Base-by-base conservation (phyloP, 35 echinoderm and acorn worm genomes). In the Heliocidaris tuberculata region DNA sequence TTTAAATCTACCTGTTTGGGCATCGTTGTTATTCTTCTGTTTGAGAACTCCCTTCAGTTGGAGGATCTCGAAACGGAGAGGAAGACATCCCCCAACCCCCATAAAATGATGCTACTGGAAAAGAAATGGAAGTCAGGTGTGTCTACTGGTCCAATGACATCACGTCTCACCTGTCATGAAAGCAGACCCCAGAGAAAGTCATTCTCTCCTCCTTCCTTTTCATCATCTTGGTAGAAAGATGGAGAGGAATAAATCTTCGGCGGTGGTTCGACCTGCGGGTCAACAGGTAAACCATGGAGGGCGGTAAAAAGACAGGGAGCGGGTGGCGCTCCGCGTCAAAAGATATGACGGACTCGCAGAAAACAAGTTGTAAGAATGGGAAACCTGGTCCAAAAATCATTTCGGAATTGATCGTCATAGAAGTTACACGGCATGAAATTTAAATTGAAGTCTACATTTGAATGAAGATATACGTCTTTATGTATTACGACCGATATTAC, bases 171-270 rank as follows among this genome's bases (percentile, higher is more conserved):
- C 91, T 93, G 91, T 48, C 91, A 93, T 48, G 5, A 17, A 93
- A 93, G 13, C 11, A 42, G 48, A 91, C 89, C 32, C 89, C 89
- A 91, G 32, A 93, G 50, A 59, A 93, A 93, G 48, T 93, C 47
- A 93, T 93, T 93, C 48, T 59, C 48, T 59, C 50, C 87, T 21
- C 24, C 87, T 48, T 89, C 10, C 87, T 42, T 89, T 15, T 47
- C 31, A 32, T 48, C 31, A 48, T 32, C 87, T 47, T 47, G 87
- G 31, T 89, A 47, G 91, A 30, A 30, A 93, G 48, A 59, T 31
- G 50, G 48, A 93, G 50, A 48, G 91, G 91, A 93, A 93, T 93
- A 59, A 93, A 93, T 93, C 91, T 93, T 93, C 91, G 16, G 91
- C 91, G 91, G 91, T 93, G 91, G 91, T 93, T 93, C 91, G 91